Conservation (phyloP, 2,797 vertebrate species). For the Peromyscus nudipes region DNA sequence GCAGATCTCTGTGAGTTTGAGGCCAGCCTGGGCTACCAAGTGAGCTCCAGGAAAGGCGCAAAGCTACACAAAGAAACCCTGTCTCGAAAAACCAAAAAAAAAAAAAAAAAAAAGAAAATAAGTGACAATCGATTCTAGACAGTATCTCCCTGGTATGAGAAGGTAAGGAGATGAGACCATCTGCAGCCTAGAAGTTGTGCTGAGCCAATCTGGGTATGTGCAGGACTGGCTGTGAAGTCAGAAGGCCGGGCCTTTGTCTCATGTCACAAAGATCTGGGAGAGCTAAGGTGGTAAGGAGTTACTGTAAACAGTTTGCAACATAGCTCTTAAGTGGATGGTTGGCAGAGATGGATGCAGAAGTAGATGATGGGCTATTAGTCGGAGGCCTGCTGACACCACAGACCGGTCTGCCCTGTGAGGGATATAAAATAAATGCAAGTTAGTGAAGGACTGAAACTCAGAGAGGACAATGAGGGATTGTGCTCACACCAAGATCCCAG, state of each 20-base stretch:
- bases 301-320: neutral
- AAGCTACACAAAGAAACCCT: too few species aligned
- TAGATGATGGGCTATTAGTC: neutral
- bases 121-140: neutral
- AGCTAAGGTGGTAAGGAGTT: neutral
- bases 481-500: neutral
- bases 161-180: neutral
- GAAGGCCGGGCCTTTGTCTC: neutral
- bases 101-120: too few species aligned
- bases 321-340: neutral
- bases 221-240: neutral
- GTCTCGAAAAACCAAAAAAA: too few species aligned
- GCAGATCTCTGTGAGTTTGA: too few species aligned
- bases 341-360: neutral
- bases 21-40: too few species aligned
- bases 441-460: neutral
- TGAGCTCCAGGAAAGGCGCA: too few species aligned
- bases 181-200: neutral
- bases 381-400: neutral
- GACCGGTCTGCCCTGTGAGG: neutral
- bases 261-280: fast-evolving
- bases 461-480: neutral
- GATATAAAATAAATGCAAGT: too few species aligned
- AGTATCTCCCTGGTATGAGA: neutral
- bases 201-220: neutral